Conservation (phyloP, 2,113 vertebrate genomes). For the Onychostoma macrolepis region DNA sequence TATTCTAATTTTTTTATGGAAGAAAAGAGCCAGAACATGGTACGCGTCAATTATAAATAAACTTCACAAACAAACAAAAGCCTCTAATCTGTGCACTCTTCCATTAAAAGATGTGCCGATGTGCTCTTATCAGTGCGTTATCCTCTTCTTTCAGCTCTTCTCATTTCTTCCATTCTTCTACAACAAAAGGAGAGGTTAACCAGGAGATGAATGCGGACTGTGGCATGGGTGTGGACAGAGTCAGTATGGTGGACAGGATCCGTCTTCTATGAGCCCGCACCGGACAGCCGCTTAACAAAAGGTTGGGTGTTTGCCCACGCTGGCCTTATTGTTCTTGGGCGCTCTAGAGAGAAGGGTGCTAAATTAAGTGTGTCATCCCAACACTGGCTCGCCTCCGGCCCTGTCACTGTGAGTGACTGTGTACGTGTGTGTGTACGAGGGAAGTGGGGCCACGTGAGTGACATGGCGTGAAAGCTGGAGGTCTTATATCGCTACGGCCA, state of each 20-base stretch:
- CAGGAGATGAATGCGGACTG: constrained; percentile 42
- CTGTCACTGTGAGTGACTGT: constrained; percentile 41
- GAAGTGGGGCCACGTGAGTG: constrained; percentile 56
- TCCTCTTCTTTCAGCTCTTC: constrained; percentile 51
- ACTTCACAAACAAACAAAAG: constrained; percentile 34
- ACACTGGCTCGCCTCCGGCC: constrained; percentile 22
- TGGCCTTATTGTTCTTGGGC: constrained; percentile 66
- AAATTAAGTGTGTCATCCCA: constrained; percentile 77
- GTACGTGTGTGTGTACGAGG: constrained; percentile 17
- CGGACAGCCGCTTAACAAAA: constrained; percentile 52
- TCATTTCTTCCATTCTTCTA: constrained; percentile 24
- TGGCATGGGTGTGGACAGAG: constrained; percentile 29
- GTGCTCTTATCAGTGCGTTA: constrained; percentile 63
- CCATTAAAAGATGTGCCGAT: constrained; percentile 61
- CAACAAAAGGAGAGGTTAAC: constrained; percentile 48
- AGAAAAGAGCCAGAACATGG: background rate
- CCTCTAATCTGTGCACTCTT: constrained; percentile 38
- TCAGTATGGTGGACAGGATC: constrained; percentile 42
- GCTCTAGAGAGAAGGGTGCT: constrained; percentile 57
- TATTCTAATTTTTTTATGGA: background rate
- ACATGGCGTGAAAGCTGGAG: constrained; percentile 54
- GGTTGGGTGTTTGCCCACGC: constrained; percentile 65
- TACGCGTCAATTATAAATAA: background rate
- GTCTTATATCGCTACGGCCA: constrained; percentile 72
- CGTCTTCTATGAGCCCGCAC: constrained; percentile 11